A percentile compares a stretch with the other conserved stretches of the same genome.
Conservation (phyloP, 2,113 vertebrate species). For the Perca fluviatilis region DNA sequence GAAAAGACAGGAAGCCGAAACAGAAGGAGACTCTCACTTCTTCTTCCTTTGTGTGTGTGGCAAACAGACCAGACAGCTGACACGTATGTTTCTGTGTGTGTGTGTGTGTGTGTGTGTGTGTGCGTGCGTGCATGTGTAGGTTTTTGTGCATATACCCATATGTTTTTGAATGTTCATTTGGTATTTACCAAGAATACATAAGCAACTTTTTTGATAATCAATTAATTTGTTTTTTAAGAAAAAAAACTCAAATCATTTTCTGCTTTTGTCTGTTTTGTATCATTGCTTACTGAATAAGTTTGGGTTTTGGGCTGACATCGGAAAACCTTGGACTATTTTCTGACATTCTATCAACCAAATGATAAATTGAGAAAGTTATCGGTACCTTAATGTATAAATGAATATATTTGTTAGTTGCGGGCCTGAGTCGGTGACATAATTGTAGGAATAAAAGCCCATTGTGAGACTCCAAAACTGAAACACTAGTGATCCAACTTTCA, state of each 20-base stretch:
- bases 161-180: not conserved
- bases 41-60: constrained; percentile 10
- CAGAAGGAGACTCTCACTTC: constrained; percentile 30
- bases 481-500: not conserved
- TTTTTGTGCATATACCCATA: not conserved
- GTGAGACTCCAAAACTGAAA: too few relatives aligned
- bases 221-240: not conserved
- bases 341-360: too few relatives aligned
- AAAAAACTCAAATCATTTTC: not conserved
- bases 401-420: too few relatives aligned
- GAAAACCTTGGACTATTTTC: not conserved
- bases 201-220: too few relatives aligned
- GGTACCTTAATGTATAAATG: too few relatives aligned
- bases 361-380: too few relatives aligned
- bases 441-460: too few relatives aligned
- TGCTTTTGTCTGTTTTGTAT: not conserved
- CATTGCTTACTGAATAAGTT: not conserved
- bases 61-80: constrained; percentile 47
- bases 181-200: not conserved
- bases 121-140: constrained; percentile 1
- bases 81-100: constrained; percentile 2
- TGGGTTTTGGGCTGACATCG: not conserved
- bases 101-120: constrained; percentile 10
- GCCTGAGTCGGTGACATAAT: too few relatives aligned
- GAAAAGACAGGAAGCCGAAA: constrained; percentile 15